Percentiles rank a stretch among this genome's conserved stretches.
Evolutionary conservation across 1,140 invertebrate genomes (phyloP).

Genomic region (Drosophila miranda): DNA sequence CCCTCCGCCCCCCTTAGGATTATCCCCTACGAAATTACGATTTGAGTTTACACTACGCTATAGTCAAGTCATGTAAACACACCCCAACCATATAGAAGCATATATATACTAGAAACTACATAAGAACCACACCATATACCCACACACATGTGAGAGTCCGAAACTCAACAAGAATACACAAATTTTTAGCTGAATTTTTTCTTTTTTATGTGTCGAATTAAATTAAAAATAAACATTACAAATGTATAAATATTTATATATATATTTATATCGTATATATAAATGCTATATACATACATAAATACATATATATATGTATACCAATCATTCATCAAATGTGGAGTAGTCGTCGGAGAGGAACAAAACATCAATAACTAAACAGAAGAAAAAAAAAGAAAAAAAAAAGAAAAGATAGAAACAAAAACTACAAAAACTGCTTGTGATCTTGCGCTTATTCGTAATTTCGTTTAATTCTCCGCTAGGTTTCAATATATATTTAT

Average conservation of each 20-base stretch:
- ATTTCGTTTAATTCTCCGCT: conserved; percentile 46
- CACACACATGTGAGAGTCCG: conserved; percentile 6
- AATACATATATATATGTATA: too few species aligned
- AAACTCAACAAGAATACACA: conserved; percentile 36
- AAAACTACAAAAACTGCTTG: conserved; percentile 60
- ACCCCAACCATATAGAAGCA: conserved; percentile 3
- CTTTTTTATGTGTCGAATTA: conserved; percentile 69
- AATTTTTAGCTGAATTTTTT: conserved; percentile 78
- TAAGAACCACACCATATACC: neutral
- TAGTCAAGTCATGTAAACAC: conserved; percentile 45
- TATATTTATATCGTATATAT: conserved; percentile 1
- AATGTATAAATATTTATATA: conserved; percentile 26
- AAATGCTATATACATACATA: neutral
- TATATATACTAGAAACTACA: conserved; percentile 13
- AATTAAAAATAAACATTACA: conserved; percentile 63
- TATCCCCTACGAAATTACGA: conserved; percentile 45
- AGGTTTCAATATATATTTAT: conserved; percentile 46
- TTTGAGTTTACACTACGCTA: conserved; percentile 52
- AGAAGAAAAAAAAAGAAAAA: conserved; percentile 15
- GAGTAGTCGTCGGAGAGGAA: conserved; percentile 13
- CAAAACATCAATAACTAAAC: conserved; percentile 32
- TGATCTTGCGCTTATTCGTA: conserved; percentile 65
- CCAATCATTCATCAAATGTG: too few species aligned
- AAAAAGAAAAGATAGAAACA: conserved; percentile 1
- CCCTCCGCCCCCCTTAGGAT: conserved; percentile 9